These are phyloP conservation scores for Agonopterix arenella DNA, from an alignment of 2,888 invertebrate species.

Conservation along the genomic window DNA sequence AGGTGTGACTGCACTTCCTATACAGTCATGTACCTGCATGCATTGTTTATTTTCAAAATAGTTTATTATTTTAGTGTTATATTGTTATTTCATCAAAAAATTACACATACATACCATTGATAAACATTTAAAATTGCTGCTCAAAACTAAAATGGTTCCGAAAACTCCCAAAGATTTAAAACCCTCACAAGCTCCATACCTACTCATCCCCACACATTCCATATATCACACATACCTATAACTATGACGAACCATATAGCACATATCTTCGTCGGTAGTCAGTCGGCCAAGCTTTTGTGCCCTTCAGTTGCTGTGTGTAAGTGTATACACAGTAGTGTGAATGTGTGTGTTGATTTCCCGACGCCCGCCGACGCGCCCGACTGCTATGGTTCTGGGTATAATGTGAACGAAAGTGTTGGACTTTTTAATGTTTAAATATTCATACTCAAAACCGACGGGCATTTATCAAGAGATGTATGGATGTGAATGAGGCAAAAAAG, in stretches of 20 bases:
- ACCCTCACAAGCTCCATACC: background rate
- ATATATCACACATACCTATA: slow-evolving; percentile 3
- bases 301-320: slow-evolving; percentile 32
- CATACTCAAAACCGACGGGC: too few species aligned
- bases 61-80: too few species aligned
- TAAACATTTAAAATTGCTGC: too few species aligned
- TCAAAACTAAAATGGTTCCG: background rate
- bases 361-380: slow-evolving; percentile 41
- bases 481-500: too few species aligned
- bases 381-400: slow-evolving; percentile 35
- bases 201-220: slow-evolving; percentile 1
- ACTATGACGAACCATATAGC: slow-evolving; percentile 14
- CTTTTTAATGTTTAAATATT: background rate
- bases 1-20: too few species aligned
- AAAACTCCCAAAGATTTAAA: too few species aligned
- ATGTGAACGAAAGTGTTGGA: slow-evolving; percentile 26
- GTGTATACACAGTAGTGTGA: slow-evolving; percentile 15
- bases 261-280: slow-evolving; percentile 57
- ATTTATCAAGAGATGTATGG: too few species aligned
- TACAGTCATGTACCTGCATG: too few species aligned
- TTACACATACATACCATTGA: too few species aligned
- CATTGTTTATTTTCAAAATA: too few species aligned
- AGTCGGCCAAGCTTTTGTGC: slow-evolving; percentile 66
- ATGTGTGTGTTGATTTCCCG: slow-evolving; percentile 71
- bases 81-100: too few species aligned